Percentiles rank a stretch among this genome's conserved stretches.
Evolutionary conservation across 2,797 vertebrate species (phyloP).

Genomic region (Anolis apletophallus): DNA sequence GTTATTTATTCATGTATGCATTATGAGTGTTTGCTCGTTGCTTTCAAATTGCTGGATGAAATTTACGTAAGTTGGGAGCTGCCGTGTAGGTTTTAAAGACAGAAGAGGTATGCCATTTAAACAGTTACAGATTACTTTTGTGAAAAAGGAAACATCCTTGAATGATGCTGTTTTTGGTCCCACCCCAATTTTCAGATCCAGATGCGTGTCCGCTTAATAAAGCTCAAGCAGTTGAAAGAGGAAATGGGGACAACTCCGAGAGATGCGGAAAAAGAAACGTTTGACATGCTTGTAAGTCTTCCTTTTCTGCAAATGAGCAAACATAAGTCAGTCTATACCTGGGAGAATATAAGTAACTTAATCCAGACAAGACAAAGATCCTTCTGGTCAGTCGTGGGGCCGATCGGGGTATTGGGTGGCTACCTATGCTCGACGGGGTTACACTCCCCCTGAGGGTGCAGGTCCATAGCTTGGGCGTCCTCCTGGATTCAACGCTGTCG

Average conservation of each 20-base stretch:
- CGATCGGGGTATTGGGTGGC: too few species aligned
- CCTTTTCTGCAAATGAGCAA: neutral
- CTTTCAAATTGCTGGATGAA: neutral
- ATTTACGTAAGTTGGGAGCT: neutral
- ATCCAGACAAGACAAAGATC: too few species aligned
- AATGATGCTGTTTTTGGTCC: too few species aligned
- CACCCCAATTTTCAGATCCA: conserved; percentile 47
- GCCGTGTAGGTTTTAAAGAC: neutral
- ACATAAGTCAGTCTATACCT: neutral
- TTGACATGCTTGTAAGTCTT: neutral
- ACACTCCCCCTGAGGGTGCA: too few species aligned
- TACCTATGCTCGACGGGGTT: too few species aligned
- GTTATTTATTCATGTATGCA: neutral
- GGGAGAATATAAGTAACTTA: too few species aligned
- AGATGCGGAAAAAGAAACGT: conserved; percentile 25
- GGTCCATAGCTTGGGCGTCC: too few species aligned
- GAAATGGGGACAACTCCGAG: conserved; percentile 63
- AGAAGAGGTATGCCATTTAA: neutral
- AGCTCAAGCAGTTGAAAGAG: conserved; percentile 64
- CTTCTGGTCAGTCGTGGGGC: too few species aligned
- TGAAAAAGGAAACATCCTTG: neutral
- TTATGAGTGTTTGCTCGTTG: too few species aligned
- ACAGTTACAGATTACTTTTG: neutral
- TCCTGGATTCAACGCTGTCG: too few species aligned
- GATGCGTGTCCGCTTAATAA: conserved; percentile 62